These are phyloP conservation scores for Uropetala carovei DNA, from an alignment of 2,888 invertebrate genomes.

Conservation along the genomic window DNA sequence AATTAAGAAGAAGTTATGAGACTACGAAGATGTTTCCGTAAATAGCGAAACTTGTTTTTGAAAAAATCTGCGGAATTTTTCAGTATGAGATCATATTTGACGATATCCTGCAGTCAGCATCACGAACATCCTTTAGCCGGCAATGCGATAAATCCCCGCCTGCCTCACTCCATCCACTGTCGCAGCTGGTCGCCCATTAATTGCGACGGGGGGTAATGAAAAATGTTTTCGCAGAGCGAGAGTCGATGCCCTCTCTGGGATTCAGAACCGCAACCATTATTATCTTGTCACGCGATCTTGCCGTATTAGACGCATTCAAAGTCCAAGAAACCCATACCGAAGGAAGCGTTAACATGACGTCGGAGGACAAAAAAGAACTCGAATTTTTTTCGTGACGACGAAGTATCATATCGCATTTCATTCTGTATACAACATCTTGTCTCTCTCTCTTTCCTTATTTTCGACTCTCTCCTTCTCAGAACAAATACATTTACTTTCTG, in stretches of 20 bases:
- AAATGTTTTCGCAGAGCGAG: conserved; percentile 3
- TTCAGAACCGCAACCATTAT: not conserved
- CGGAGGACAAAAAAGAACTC: not conserved
- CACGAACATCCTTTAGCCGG: not conserved
- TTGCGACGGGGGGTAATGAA: not conserved
- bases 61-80: no score
- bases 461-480: no score
- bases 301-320: not conserved
- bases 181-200: not conserved
- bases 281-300: conserved; percentile 23
- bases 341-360: not conserved
- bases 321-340: not conserved
- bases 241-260: conserved; percentile 1
- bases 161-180: not conserved
- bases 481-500: no score
- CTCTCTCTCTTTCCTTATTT: not conserved
- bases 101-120: no score
- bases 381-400: not conserved
- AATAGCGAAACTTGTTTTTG: no score
- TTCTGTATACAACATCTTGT: not conserved
- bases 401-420: not conserved
- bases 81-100: no score
- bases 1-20: no score
- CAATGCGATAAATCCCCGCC: not conserved
- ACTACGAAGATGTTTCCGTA: no score